Base-by-base conservation (phyloP, 2,113 vertebrate species). In the Hassar affinis region DNA sequence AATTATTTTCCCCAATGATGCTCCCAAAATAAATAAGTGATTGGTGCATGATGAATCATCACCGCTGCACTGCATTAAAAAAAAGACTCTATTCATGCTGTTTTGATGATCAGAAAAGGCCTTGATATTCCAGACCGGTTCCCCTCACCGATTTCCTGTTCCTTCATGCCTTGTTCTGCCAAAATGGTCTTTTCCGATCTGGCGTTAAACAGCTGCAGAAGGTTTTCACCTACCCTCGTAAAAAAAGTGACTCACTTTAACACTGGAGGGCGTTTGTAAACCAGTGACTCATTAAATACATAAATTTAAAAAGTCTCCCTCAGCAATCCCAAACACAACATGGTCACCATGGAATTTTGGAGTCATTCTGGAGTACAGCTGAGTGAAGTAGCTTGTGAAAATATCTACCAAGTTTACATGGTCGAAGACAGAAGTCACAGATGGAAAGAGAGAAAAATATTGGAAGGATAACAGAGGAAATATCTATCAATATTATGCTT, bases 381-480 rank as follows among this genome's bases (percentile, higher is more conserved):
- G 52, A 33, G 49, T 33, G 45, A 82, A 75, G 6, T 35, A 18
- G n/a, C 45, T 82, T 42, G 35, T 38, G 49, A 82, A 11, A 57
- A 81, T 61, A 42, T 33, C 38, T 27, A 75, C 69, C 56, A 22
- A 82, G 18, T 17, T 15, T 75, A 62, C 52, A 49, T 59, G 42
- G 80, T 25, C 22, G 25, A 62, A 17, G 56, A 62, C 51, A 75
- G 6, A 30, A 86, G 90, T 84, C 87, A 80, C 86, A 90, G 89
- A 88, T 87, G 72, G 42, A 66, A 69, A 90, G 84, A 80, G 20
- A 68, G 25, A 62, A 59, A 57, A 62, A 84, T 3, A 80, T 52
- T 69, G 86, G 85, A 89, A 52, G 5, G 89, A 88, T 87, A 86
- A 90, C 88, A 88, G 90, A 90, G 59, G 30, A 49, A 54, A 83